Base-by-base conservation (phyloP, 2,113 vertebrate species). In the Alectura lathami region DNA sequence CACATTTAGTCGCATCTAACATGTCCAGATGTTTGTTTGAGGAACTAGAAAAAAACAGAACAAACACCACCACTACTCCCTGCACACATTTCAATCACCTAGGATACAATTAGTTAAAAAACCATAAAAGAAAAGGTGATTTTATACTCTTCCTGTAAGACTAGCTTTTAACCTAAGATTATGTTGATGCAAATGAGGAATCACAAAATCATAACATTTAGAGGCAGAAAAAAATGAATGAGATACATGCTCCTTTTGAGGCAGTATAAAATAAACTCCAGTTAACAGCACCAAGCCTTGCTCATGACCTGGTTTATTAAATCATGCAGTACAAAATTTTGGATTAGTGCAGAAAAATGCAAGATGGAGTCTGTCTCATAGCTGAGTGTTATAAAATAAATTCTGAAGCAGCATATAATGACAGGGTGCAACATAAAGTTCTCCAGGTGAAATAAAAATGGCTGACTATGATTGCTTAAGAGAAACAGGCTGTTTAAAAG, bases 391-490 rank as follows among this genome's bases (percentile, higher is more conserved):
- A 76, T 76, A 94, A 93, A 82, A 90, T 68, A 93, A 88, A 93
- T 85, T 79, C 51, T 40, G 51, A 93, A 78, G 76, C 1, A 1
- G 51, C 40, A 90, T n/a, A 72, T 92, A 92, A 95, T 89, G 92
- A 81, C 88, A 92, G 80, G 64, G 83, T 91, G 66, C 47, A 82
- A 86, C 48, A 80, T 78, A 94, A 95, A 96, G 80, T 88, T 86
- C 86, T 75, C 56, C 13, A 60, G 47, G 80, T 72, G 80, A 93
- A 88, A 86, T 91, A 92, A 94, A 96, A 96, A 92, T 74, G 70
- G 76, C 27, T 91, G 88, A 75, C 76, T 68, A 16, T 27, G 45
- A 93, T 21, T 45, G 83, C 63, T 86, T 94, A 91, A 89, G 66
- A 94, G 88, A 91, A 96, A 83, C 75, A 83, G 83, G 79, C 43